Evolutionary conservation across 2,113 vertebrate genomes (phyloP).

Genomic region (Balaeniceps rex): DNA sequence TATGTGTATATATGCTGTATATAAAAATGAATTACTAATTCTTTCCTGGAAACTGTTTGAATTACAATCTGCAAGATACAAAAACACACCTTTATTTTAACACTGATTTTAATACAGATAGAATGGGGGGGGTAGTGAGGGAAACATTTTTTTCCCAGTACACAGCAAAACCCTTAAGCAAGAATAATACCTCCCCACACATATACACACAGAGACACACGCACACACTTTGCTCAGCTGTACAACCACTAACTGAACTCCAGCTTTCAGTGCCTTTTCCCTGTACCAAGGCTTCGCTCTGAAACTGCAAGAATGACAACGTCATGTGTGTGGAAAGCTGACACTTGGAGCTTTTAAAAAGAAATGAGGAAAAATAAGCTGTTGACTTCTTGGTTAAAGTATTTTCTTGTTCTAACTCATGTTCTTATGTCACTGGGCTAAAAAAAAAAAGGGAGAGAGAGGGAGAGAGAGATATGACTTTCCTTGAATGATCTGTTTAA

Average conservation of each 20-base stretch:
- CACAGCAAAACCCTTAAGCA: conserved; percentile 55
- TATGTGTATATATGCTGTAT: conserved; percentile 30
- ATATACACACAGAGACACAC: neutral
- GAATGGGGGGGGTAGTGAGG: neutral
- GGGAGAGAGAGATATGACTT: conserved; percentile 90
- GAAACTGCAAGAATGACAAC: conserved; percentile 68
- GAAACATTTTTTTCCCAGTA: neutral
- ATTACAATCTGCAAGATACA: conserved; percentile 76
- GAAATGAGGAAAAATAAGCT: conserved; percentile 71
- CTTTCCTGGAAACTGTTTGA: conserved; percentile 75
- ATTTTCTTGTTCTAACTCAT: conserved; percentile 92
- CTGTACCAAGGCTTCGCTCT: conserved; percentile 34
- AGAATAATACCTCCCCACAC: conserved; percentile 10
- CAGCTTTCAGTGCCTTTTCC: conserved; percentile 28
- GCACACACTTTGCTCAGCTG: conserved; percentile 3
- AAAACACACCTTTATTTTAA: conserved; percentile 68
- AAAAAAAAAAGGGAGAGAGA: conserved; percentile 59
- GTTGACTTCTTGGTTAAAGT: conserved; percentile 81
- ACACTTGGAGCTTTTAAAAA: conserved; percentile 73
- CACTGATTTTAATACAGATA: conserved; percentile 46
- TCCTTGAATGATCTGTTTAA: conserved; percentile 99
- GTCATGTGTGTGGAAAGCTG: conserved; percentile 72
- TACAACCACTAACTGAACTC: conserved; percentile 38
- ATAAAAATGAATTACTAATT: conserved; percentile 71
- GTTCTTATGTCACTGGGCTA: conserved; percentile 85